Evolutionary conservation across 2,797 vertebrate species (phyloP), one percentile per base, ranked within the genome.

Genomic region (Valencia hispanica): DNA sequence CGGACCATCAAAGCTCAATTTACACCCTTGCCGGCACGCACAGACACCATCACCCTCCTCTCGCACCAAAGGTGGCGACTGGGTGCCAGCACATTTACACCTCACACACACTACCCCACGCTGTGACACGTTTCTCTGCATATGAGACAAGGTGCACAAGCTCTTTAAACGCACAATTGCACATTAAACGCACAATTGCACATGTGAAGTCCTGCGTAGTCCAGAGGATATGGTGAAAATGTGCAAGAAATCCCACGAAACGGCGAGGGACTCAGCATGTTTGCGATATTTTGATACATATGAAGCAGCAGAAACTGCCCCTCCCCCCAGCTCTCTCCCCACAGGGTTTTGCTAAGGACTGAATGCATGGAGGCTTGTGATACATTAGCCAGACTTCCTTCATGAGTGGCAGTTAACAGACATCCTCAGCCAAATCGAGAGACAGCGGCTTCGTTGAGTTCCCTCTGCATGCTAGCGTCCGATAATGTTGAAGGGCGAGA

Each of bases 71-170:
- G 90, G 87, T 85, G 88, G 85, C 25, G 82, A 87, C 87, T 81
- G 87, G 91, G 91, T 89, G 89, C 83, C 86, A 89, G 90, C 87
- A 83, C 91, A 94, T 96, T 95, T 94, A 93, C 95, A 95, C 94
- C 92, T 94, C 83, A 68, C 71, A 50, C 79, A 85, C 88, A 81
- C 73, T 6, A 76, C 78, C 78, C n/a, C 39, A 30, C 80, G 77
- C 75, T 39, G 69, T 17, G 72, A 90, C 90, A 88, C 84, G 75
- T 84, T 72, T 61, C 53, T 48, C 57, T 17, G 70, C 70, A 65
- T 45, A 34, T 70, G 73, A 81, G 71, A 82, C 83, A 85, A 45
- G 80, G 74, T 85, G 83, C 79, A 25, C 27, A 3, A 68, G 47
- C 72, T 59, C 77, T 41, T 78, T 34, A 45, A 61, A 30, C 9